Evolutionary conservation across 2,113 vertebrate species (phyloP).

Genomic region (Paradoxurus hermaphroditus): DNA sequence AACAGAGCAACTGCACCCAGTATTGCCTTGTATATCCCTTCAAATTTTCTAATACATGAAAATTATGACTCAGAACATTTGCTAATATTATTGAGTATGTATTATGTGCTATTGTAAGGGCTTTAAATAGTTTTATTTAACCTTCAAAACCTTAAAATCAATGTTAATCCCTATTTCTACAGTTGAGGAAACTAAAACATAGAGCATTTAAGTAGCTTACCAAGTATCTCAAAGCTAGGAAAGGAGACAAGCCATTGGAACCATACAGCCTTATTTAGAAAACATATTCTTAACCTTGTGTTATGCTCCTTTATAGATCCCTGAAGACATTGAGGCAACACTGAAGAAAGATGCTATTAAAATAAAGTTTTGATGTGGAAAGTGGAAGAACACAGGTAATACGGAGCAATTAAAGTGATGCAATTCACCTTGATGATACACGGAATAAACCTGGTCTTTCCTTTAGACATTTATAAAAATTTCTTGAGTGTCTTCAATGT

Average conservation of each 20-base stretch:
- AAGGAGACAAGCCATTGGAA: background rate
- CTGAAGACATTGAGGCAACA: background rate
- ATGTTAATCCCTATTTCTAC: background rate
- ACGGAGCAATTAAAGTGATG: background rate
- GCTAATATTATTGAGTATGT: background rate
- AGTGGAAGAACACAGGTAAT: background rate
- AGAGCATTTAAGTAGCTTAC: background rate
- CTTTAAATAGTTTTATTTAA: background rate
- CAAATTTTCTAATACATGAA: background rate
- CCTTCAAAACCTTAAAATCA: background rate
- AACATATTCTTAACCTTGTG: background rate
- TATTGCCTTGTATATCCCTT: background rate
- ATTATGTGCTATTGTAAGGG: background rate
- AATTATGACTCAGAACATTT: background rate
- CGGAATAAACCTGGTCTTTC: background rate
- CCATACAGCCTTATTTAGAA: rapidly evolving
- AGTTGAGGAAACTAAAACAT: background rate
- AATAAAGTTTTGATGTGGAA: background rate
- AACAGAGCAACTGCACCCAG: background rate
- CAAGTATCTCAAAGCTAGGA: background rate
- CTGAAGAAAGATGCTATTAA: background rate
- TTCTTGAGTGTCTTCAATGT: background rate
- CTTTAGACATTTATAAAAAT: background rate
- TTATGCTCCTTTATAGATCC: background rate
- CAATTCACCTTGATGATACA: background rate